A percentile compares a stretch with the other conserved stretches of the same genome.
Evolutionary conservation across 2,797 vertebrate genomes (phyloP).

Genomic region (Argyrosomus regius): DNA sequence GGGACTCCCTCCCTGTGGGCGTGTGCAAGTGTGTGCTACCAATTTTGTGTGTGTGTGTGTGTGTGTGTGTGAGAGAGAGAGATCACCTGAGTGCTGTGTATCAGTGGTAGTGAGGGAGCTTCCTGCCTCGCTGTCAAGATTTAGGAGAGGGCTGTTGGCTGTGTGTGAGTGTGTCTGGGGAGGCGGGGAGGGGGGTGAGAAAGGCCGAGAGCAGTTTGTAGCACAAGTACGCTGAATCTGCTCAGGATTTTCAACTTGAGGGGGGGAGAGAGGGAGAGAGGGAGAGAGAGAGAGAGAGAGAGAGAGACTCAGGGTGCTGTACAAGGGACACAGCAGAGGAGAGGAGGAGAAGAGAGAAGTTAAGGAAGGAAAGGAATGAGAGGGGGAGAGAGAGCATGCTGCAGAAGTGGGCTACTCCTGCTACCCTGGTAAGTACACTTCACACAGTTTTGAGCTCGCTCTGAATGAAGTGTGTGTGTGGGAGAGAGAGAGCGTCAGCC

Average conservation of each 20-base stretch:
- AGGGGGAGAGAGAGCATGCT: slow-evolving; percentile 66
- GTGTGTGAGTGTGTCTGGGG: slow-evolving; percentile 29
- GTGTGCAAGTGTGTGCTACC: slow-evolving; percentile 76
- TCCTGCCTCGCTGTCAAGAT: slow-evolving; percentile 71
- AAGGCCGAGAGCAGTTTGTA: slow-evolving; percentile 68
- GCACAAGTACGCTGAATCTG: slow-evolving; percentile 63
- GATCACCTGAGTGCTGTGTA: slow-evolving; percentile 72
- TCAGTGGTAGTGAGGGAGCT: slow-evolving; percentile 77
- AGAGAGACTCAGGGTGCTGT: slow-evolving; percentile 65
- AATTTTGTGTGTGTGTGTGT: slow-evolving; percentile 56
- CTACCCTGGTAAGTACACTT: slow-evolving; percentile 79
- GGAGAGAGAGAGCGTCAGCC: slow-evolving; percentile 8
- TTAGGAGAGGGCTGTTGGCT: slow-evolving; percentile 49
- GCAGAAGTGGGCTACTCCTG: slow-evolving; percentile 74
- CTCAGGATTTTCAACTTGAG: slow-evolving; percentile 71
- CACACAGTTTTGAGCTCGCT: slow-evolving; percentile 60
- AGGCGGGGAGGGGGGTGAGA: slow-evolving; percentile 18
- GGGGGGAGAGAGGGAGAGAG: slow-evolving; percentile 37
- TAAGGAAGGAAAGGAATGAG: slow-evolving; percentile 62
- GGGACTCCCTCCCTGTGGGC: slow-evolving; percentile 85
- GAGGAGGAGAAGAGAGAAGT: slow-evolving; percentile 57
- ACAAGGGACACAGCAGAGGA: slow-evolving; percentile 53
- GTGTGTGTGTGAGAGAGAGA: slow-evolving; percentile 38
- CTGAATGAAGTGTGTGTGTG: slow-evolving; percentile 59
- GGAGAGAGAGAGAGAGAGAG: slow-evolving; percentile 46